Evolutionary conservation across 2,888 invertebrate genomes (phyloP), one percentile per base, ranked within the genome.

Genomic region (Dynastes grantii): DNA sequence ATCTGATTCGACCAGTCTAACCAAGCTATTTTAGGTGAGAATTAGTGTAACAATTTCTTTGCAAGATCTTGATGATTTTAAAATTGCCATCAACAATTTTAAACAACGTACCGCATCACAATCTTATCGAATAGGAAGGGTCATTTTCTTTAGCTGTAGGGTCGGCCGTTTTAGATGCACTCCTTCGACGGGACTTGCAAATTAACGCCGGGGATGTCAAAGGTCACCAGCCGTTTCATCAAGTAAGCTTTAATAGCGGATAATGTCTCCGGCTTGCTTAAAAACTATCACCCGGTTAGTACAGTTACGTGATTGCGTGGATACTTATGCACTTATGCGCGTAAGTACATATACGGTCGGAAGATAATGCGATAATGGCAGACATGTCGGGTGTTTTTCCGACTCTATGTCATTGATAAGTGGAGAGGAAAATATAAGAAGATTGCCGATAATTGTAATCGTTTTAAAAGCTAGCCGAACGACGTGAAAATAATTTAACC

Each of bases 251-350:
- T 64, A 64, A 64, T 64, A 64, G 16, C 40, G 16, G 40, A 64
- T 40, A 64, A 64, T 64, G 64, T 64, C 64, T 11, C 37, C 64
- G 40, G 32, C n/a, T 64, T 32, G 9, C 64, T 32, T n/a, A 40
- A 64, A 64, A 64, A 64, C 40, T 64, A 64, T 64, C 64, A 64
- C 64, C 64, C 64, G 64, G 64, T 64, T 64, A 64, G 64, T 64
- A 64, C 64, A 64, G 64, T 64, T 64, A 64, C 37, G 32, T 64
- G 64, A 64, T 64, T 64, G 37, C 64, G 40, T 37, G 64, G 64
- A 64, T 64, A 64, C 64, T 64, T 64, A 64, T 64, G 16, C 32
- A 64, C 64, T 64, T 64, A 64, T 27, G 37, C 64, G 13, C 64
- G 64, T 64, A 64, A 64, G 64, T 64, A 37, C 64, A 64, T 64